Evolutionary conservation across 1,140 invertebrate species (phyloP), one percentile per base, ranked within the genome.

Genomic region (Rhyacophila brunnea): DNA sequence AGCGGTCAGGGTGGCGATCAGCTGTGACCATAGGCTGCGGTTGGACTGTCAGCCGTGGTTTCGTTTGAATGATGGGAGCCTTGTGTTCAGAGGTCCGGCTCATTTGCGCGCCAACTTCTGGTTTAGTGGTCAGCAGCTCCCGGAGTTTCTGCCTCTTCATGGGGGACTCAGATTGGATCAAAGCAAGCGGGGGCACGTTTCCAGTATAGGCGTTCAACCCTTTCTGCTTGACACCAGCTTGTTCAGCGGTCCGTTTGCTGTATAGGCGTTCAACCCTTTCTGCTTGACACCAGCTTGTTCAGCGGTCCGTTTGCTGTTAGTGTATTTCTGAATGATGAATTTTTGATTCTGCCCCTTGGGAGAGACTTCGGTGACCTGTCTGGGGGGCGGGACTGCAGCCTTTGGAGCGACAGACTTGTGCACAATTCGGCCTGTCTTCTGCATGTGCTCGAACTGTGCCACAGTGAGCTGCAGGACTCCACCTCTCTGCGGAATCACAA

Each of bases 401-500:
- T 44, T 28, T 1, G 38, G 32, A 0, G 51, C 40, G 17, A 44
- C 40, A 6, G 19, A 23, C 11, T 36, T 23, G 6, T 36, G 20
- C 6, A 54, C 44, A 6, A 54, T 44, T 38, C 44, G 51, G 5
- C 77, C 77, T 2, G 76, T 77, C 38, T 74, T 70, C 58, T 78
- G 71, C 49, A 79, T 65, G 60, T 79, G 75, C 60, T 79, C 74
- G 55, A 78, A 79, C 60, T 79, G 74, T 2, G 75, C 71, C 6
- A 74, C 67, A 3, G 76, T 79, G 13, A 79, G 58, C 52, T 76
- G 75, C 70, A 78, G 74, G 6, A 78, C 70, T 9, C 73, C 63
- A 19, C 75, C 76, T 9, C 23, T 17, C 71, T 71, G 64, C 77
- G 77, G 60, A 74, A 28, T 28, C 4, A 28, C 23, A 9, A 28